Evolutionary conservation across 2,888 invertebrate species (phyloP).

Genomic region (Ormyrus thymus): DNA sequence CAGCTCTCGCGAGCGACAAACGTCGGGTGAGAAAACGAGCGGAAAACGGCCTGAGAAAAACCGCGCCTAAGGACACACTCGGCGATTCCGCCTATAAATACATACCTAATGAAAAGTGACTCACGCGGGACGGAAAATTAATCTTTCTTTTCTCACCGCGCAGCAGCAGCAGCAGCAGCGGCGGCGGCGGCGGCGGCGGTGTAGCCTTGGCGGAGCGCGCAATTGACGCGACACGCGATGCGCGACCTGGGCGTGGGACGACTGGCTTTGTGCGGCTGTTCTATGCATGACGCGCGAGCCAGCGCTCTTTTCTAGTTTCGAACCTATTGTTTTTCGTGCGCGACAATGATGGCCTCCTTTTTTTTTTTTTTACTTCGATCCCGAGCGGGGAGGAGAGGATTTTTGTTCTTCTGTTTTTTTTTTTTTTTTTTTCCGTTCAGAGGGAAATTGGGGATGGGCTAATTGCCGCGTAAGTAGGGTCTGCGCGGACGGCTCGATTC

Average conservation of each 20-base stretch:
- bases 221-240: constrained; percentile 54
- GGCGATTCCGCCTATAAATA: neutral
- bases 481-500: no score
- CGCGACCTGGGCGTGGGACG: constrained; percentile 40
- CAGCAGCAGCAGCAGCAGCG: neutral
- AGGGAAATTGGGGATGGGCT: no score
- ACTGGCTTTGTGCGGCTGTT: neutral
- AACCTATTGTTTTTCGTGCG: no score
- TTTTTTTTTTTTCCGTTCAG: neutral
- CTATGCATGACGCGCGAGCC: constrained; percentile 17
- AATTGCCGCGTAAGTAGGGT: no score
- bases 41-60: constrained; percentile 49
- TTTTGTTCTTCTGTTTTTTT: neutral
- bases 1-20: neutral
- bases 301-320: no score
- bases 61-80: constrained; percentile 20
- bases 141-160: constrained; percentile 51
- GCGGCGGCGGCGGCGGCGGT: constrained; percentile 23
- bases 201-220: constrained; percentile 37
- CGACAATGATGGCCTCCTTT: no score
- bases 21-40: constrained; percentile 34
- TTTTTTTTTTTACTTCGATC: no score
- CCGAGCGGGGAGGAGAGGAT: no score
- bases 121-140: constrained; percentile 49
- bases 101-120: constrained; percentile 34